Conservation (phyloP, 2,113 vertebrate species). For the Brevimyrus niger region DNA sequence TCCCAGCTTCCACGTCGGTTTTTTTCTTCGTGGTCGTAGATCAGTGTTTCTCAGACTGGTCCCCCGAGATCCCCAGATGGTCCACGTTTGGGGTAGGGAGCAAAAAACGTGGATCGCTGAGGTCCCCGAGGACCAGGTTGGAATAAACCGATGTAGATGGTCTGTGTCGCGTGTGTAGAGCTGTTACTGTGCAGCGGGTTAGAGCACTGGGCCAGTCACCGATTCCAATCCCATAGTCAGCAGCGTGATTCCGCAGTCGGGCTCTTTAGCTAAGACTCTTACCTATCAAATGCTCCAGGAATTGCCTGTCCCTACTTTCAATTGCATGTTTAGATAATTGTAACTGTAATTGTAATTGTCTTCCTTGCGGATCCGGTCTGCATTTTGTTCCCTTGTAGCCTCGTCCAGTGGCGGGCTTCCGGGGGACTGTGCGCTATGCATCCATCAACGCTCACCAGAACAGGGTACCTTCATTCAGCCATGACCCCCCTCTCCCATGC, state of each 20-base stretch:
- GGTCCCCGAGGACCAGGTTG: not conserved
- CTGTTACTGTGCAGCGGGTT: not conserved
- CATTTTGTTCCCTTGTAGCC: conserved; percentile 63
- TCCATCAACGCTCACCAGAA: conserved; percentile 96
- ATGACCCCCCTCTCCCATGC: conserved; percentile 19
- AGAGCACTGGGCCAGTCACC: not conserved
- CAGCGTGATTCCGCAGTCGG: not conserved
- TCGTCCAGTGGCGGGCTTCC: conserved; percentile 89
- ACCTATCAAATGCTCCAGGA: not conserved
- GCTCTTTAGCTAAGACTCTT: not conserved
- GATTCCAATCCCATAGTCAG: not conserved
- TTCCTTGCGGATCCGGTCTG: not conserved
- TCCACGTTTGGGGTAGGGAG: not conserved
- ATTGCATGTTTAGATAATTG: not conserved
- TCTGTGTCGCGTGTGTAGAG: not conserved
- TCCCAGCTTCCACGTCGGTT: conserved; percentile 22
- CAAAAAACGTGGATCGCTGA: no score
- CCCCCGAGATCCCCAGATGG: not conserved
- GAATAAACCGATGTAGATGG: not conserved
- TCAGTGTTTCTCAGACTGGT: not conserved
- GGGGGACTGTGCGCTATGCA: conserved; percentile 93
- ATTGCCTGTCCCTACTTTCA: not conserved
- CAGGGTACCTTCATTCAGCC: conserved; percentile 63
- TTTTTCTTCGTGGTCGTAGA: not conserved
- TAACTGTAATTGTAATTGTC: not conserved